Base-by-base conservation (phyloP, 1,140 invertebrate species). In the Adoxophyes honmai region DNA sequence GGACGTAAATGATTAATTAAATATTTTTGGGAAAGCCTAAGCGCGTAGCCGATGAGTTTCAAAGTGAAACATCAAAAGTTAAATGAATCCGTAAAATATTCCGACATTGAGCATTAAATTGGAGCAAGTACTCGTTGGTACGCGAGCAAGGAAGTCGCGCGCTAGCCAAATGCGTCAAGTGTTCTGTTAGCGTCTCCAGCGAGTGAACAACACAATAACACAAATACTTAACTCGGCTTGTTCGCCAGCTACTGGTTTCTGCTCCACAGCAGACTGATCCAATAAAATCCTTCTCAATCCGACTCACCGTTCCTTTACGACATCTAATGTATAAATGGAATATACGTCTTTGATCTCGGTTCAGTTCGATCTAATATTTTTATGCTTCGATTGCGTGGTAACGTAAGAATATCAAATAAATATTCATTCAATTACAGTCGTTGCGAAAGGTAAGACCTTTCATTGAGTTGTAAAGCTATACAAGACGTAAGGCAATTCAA, bases 281-380 rank as follows among this genome's bases (percentile, higher is more conserved):
- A 38, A 54, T 54, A 35, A 52, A 52, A 52, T 35, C 34, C 28
- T 35, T 35, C 34, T 28, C 34, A 10, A 52, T 52, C 15, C 51
- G 13, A 35, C 51, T 52, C 34, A 34, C 34, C 51, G 51, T 16
- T 18, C 14, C 35, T 16, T 21, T 36, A 35, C 52, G 33, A 54
- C 16, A 21, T 54, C 52, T 54, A 36, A 48, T 48, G 42, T 54
- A 36, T 54, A 36, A 13, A 36, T 21, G 7, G 10, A 54, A 54
- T 54, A 54, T 54, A 54, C n/a, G 8, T 18, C 52, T 54, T 54
- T 54, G 52, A 54, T 54, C 42, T 33, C 16, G 39, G 42, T 48
- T 48, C 21, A 18, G 16, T 18, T 48, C 42, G 16, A 33, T 48
- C 16, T 48, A 48, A 48, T 48, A 48, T 48, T 33, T 48, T 48